Conservation (phyloP, 1,140 invertebrate genomes). For the Calephelis virginiensis region DNA sequence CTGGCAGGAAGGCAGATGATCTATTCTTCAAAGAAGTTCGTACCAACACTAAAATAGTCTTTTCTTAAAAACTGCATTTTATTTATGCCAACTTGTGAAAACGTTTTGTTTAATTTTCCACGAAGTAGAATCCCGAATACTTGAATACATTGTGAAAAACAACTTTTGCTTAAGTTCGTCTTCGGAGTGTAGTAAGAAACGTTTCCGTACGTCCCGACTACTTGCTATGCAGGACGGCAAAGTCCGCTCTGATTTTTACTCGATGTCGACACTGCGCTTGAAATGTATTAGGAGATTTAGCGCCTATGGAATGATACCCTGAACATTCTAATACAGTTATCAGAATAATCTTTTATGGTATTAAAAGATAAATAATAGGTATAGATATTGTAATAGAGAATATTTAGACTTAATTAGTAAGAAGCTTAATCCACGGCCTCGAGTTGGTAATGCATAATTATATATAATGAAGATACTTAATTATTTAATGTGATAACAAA, state of each 20-base stretch:
- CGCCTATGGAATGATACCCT: constrained; percentile 56
- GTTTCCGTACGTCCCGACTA: constrained; percentile 36
- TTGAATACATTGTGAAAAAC: neutral
- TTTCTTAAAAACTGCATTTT: too few relatives aligned
- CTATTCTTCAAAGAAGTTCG: too few relatives aligned
- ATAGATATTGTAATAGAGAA: too few relatives aligned
- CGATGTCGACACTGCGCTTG: constrained; percentile 59
- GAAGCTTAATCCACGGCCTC: too few relatives aligned
- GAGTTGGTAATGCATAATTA: too few relatives aligned
- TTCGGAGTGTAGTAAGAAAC: constrained; percentile 1
- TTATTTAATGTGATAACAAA: too few relatives aligned
- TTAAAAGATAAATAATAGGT: too few relatives aligned
- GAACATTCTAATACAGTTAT: constrained; percentile 32
- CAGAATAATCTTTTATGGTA: neutral
- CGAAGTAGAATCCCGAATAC: neutral
- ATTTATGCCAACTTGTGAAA: too few relatives aligned
- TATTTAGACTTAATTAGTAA: too few relatives aligned
- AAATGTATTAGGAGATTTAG: constrained; percentile 73
- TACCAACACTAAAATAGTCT: too few relatives aligned
- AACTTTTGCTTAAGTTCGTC: constrained; percentile 14
- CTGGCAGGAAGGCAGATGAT: too few relatives aligned
- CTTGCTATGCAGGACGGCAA: constrained; percentile 69
- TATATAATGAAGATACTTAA: too few relatives aligned
- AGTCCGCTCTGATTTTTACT: constrained; percentile 68
- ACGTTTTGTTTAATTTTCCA: neutral